Base-by-base conservation (phyloP, 2,113 vertebrate genomes). In the Colinus virginianus region DNA sequence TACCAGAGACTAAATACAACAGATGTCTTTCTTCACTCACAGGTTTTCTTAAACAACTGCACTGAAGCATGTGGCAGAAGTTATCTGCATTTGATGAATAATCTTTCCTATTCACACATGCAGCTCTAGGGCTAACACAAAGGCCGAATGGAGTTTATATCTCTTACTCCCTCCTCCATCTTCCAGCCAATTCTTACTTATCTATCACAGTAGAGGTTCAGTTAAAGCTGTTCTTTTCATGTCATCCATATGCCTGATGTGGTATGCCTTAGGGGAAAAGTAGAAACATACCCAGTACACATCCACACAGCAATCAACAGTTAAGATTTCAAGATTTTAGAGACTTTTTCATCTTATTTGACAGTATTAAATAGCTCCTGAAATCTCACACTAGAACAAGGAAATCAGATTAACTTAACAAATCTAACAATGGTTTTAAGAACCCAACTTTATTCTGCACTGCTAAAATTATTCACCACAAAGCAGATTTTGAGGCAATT, bases 401-500 rank as follows among this genome's bases (percentile, higher is more conserved):
- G 46, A 81, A 95, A 93, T 85, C 55, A 87, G 71, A 95, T 42
- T 62, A 88, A 89, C 40, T 79, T 84, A 90, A 90, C 14, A 23
- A 97, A 76, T 48, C 67, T 66, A 89, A 75, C 61, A 61, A 56
- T 11, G 32, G 21, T 48, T 96, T 95, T 81, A 77, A 89, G 84
- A 96, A 85, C 66, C 55, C 70, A 70, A 1, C 3, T 62, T 82
- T 23, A 55, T 49, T 83, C 74, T 63, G n/a, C 23, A 14, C 45
- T 88, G 68, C 46, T 80, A 82, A 85, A 92, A 90, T 78, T 78
- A 78, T 49, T 48, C 93, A 86, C 63, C 89, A 70, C n/a, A 95
- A 94, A 93, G 92, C 93, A 91, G 83, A 96, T 93, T 97, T 84
- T 93, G 71, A 74, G 84, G 79, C 59, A 88, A 92, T 70, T 87